Evolutionary conservation across 2,888 invertebrate genomes (phyloP).

Genomic region (Epinotia demarniana): DNA sequence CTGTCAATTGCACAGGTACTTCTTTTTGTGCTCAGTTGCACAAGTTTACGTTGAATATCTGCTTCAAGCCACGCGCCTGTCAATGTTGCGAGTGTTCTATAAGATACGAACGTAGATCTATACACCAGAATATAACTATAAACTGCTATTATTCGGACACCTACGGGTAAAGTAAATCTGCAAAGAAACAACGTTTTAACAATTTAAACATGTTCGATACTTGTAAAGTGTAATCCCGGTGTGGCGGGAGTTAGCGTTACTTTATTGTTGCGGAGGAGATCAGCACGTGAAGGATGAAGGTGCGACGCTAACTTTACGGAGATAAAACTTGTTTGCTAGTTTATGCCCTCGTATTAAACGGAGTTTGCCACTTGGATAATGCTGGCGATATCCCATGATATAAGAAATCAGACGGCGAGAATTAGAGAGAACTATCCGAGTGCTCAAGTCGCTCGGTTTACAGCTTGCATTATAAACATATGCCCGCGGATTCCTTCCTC

Average conservation of each 20-base stretch:
- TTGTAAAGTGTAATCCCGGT: conserved; percentile 61
- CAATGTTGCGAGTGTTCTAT: not conserved
- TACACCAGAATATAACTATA: not conserved
- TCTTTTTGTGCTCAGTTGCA: not conserved
- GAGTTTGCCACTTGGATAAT: conserved; percentile 55
- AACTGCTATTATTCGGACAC: not conserved
- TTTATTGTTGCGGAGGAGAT: conserved; percentile 74
- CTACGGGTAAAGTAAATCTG: conserved; percentile 1
- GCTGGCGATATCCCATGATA: conserved; percentile 42
- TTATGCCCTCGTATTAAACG: conserved; percentile 57
- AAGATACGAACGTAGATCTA: not conserved
- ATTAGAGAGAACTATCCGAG: conserved; percentile 13
- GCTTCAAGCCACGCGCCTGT: not conserved
- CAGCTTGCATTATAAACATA: not conserved
- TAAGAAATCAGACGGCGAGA: conserved; percentile 16
- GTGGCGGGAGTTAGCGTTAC: conserved; percentile 56
- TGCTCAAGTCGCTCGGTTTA: not conserved
- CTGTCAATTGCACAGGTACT: too few relatives aligned
- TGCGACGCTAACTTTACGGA: conserved; percentile 72
- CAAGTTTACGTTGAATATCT: not conserved
- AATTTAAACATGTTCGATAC: conserved; percentile 48
- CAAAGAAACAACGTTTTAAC: conserved; percentile 26
- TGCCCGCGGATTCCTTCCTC: not conserved
- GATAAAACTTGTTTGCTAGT: conserved; percentile 82
- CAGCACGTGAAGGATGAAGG: conserved; percentile 81